Conservation (phyloP, 2,888 invertebrate genomes). For the Nasonovia ribisnigri region DNA sequence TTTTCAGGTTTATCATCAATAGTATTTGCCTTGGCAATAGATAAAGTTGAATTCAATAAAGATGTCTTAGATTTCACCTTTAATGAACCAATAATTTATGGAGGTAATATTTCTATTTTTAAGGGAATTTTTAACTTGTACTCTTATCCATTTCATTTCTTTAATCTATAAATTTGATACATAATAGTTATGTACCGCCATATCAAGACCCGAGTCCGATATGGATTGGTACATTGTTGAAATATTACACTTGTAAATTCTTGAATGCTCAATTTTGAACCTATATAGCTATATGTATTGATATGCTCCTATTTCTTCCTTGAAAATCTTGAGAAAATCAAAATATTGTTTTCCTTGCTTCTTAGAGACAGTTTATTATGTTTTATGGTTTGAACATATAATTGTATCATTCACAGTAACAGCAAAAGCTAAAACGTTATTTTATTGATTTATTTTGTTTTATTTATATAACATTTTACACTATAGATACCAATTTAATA, state of each 20-base stretch:
- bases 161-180: not conserved
- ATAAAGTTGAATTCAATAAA: constrained; percentile 82
- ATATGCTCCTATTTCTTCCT: not conserved
- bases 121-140: not conserved
- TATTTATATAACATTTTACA: not conserved
- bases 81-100: constrained; percentile 61
- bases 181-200: not conserved
- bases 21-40: constrained; percentile 92
- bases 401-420: not conserved
- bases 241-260: not conserved
- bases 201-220: not conserved
- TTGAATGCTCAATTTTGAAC: not conserved
- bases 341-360: not conserved
- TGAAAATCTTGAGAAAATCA: not conserved
- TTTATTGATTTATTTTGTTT: not conserved
- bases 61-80: constrained; percentile 69
- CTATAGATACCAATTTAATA: constrained; percentile 47
- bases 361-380: not conserved
- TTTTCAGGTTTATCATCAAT: constrained; percentile 84
- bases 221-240: not conserved
- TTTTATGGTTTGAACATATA: not conserved
- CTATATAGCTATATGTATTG: not conserved
- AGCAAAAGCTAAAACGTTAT: not conserved
- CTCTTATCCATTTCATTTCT: not conserved
- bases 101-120: constrained; percentile 48